These are phyloP conservation scores for Diplazon laetatorius DNA, from an alignment of 2,888 invertebrate genomes.

Conservation along the genomic window DNA sequence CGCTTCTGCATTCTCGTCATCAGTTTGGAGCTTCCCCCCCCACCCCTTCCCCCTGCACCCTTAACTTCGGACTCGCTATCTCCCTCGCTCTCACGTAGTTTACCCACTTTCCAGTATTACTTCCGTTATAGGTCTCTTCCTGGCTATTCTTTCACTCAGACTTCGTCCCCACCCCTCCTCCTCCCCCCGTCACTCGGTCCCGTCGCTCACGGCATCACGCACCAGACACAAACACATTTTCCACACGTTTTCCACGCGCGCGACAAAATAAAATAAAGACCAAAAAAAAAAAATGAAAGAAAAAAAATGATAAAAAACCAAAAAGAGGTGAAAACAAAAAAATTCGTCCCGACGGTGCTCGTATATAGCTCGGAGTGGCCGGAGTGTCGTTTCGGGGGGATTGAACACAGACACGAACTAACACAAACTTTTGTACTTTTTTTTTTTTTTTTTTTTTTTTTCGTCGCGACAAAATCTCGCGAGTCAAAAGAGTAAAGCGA, in stretches of 20 bases:
- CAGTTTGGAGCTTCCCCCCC: slow-evolving; percentile 31
- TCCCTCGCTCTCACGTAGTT: slow-evolving; percentile 26
- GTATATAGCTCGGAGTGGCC: too few species aligned
- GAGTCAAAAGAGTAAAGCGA: too few species aligned
- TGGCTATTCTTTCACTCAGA: slow-evolving; percentile 23
- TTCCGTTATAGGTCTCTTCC: slow-evolving; percentile 42
- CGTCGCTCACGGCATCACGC: slow-evolving; percentile 7
- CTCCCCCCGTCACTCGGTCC: slow-evolving; percentile 1
- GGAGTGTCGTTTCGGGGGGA: too few species aligned
- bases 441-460: too few species aligned
- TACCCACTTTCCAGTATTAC: slow-evolving; percentile 49
- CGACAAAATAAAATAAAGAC: neutral
- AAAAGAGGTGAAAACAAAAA: slow-evolving; percentile 39
- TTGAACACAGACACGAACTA: slow-evolving; percentile 33
- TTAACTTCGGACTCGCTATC: neutral
- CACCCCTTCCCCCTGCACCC: too few species aligned
- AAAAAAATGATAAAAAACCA: too few species aligned
- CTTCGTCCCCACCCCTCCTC: neutral
- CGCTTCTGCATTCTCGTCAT: slow-evolving; percentile 43
- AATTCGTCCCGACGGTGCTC: slow-evolving; percentile 9
- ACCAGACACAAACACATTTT: slow-evolving; percentile 28
- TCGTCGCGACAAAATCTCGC: too few species aligned
- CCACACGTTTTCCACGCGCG: slow-evolving; percentile 21
- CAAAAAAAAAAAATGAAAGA: too few species aligned
- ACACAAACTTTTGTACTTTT: too few species aligned